phyloP scores from a whole-genome alignment of 2,888 invertebrate genomes.

The Leptopilina myrica region DNA sequence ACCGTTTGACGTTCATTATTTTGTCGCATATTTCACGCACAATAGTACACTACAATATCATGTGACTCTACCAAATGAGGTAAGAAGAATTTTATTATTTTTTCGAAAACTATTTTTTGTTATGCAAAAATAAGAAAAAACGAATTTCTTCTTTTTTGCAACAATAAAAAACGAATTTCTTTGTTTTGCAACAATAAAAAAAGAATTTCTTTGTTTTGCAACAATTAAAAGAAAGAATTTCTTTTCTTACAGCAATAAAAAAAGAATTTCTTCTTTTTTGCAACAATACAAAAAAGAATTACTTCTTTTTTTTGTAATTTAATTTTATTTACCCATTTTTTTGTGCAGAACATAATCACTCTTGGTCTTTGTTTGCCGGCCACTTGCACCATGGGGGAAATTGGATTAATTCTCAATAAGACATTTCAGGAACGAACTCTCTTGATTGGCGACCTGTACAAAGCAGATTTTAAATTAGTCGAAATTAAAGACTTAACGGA shows the following conservation, averaged over 20 bases:
- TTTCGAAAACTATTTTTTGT: too few relatives aligned
- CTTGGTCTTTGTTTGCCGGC: slow-evolving; percentile 79
- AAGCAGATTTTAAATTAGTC: slow-evolving; percentile 70
- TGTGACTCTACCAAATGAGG: slow-evolving; percentile 74
- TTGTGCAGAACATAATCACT: slow-evolving; percentile 76
- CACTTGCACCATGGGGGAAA: slow-evolving; percentile 74
- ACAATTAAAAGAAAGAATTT: too few relatives aligned
- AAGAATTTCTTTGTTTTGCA: too few relatives aligned
- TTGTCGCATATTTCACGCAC: slow-evolving; percentile 74
- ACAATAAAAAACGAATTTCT: too few relatives aligned
- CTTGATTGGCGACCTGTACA: slow-evolving; percentile 71
- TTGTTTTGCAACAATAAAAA: too few relatives aligned
- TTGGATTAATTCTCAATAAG: slow-evolving; percentile 65
- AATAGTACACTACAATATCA: slow-evolving; percentile 76
- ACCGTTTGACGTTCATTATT: slow-evolving; percentile 74
- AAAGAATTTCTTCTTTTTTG: too few relatives aligned
- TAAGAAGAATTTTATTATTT: slow-evolving; percentile 56
- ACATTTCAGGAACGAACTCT: slow-evolving; percentile 71
- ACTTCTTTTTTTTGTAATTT: not conserved
- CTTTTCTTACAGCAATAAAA: too few relatives aligned
- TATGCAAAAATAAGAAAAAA: too few relatives aligned
- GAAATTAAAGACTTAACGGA: slow-evolving; percentile 69
- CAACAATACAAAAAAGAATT: too few relatives aligned
- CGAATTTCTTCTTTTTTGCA: too few relatives aligned
- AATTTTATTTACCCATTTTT: not conserved